A percentile compares a stretch with the other conserved stretches of the same genome.
phyloP scores from a whole-genome alignment of 2,888 invertebrate species.

The Galeopsomyia nigrocyanea region DNA sequence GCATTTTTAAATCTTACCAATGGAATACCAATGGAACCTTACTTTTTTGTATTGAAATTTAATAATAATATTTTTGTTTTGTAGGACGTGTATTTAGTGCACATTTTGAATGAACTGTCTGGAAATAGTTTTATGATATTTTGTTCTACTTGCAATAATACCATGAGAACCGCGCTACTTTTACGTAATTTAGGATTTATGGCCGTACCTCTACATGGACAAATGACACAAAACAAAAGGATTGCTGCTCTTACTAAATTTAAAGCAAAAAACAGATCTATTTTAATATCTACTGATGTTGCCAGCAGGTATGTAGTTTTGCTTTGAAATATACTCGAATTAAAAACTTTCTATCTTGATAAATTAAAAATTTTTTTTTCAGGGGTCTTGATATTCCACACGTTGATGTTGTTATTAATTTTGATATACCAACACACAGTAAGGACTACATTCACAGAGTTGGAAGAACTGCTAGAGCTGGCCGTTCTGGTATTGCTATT shows the following conservation, averaged over 20 bases:
- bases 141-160: conserved; percentile 94
- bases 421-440: conserved; percentile 98
- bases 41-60: conserved; percentile 23
- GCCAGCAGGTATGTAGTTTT: conserved; percentile 83
- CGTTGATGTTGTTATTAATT: conserved; percentile 97
- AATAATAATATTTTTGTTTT: conserved; percentile 43
- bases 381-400: conserved; percentile 99
- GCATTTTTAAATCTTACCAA: conserved; percentile 1
- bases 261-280: conserved; percentile 91
- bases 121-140: conserved; percentile 98
- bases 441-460: conserved; percentile 99
- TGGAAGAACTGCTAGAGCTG: conserved; percentile 96
- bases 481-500: conserved; percentile 92
- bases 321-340: no score
- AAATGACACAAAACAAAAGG: conserved; percentile 98
- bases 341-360: conserved; percentile 6
- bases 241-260: conserved; percentile 97
- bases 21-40: no score
- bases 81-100: conserved; percentile 95
- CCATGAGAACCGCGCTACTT: conserved; percentile 89
- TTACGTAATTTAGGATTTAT: conserved; percentile 91
- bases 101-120: conserved; percentile 93
- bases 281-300: conserved; percentile 98
- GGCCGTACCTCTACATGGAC: conserved; percentile 98
- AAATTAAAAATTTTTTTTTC: conserved; percentile 53